phyloP scores from a whole-genome alignment of 2,888 invertebrate species.

The Aspidapion aeneum region DNA sequence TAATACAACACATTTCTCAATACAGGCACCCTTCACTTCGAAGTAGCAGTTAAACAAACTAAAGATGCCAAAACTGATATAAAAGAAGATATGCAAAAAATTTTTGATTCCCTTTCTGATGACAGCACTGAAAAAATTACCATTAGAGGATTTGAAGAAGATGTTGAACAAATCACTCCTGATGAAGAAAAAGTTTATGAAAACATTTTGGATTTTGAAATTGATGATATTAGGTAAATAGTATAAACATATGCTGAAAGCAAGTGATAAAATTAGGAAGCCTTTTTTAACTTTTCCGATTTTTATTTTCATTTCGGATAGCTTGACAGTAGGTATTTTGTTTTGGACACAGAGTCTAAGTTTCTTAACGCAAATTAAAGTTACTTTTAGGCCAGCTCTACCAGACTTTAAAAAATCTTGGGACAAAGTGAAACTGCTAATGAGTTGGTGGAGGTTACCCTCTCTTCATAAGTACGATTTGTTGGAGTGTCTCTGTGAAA shows the following conservation, averaged over 20 bases:
- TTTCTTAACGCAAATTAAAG: too few relatives aligned
- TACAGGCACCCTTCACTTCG: slow-evolving; percentile 39
- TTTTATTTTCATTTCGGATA: too few relatives aligned
- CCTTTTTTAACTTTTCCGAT: too few relatives aligned
- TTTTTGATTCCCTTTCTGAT: slow-evolving; percentile 40
- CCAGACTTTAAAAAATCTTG: slow-evolving; percentile 42
- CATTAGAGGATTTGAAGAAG: slow-evolving; percentile 45
- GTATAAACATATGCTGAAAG: too few relatives aligned
- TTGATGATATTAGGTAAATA: slow-evolving; percentile 41
- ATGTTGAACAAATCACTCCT: slow-evolving; percentile 47
- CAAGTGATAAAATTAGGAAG: too few relatives aligned
- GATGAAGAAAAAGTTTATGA: slow-evolving; percentile 49
- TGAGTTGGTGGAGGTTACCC: slow-evolving; percentile 49
- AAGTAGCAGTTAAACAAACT: slow-evolving; percentile 31
- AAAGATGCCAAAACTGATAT: slow-evolving; percentile 39
- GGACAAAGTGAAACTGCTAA: slow-evolving; percentile 45
- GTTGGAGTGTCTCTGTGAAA: slow-evolving; percentile 42
- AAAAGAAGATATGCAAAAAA: slow-evolving; percentile 44
- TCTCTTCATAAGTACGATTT: slow-evolving; percentile 40
- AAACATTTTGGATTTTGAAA: slow-evolving; percentile 42
- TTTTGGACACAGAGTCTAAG: too few relatives aligned
- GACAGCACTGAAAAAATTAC: slow-evolving; percentile 41
- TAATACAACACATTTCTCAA: too few relatives aligned
- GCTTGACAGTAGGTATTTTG: too few relatives aligned
- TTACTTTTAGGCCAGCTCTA: slow-evolving; percentile 29